Evolutionary conservation across 1,140 invertebrate species (phyloP), one percentile per base, ranked within the genome.

Genomic region (Maconellicoccus hirsutus): DNA sequence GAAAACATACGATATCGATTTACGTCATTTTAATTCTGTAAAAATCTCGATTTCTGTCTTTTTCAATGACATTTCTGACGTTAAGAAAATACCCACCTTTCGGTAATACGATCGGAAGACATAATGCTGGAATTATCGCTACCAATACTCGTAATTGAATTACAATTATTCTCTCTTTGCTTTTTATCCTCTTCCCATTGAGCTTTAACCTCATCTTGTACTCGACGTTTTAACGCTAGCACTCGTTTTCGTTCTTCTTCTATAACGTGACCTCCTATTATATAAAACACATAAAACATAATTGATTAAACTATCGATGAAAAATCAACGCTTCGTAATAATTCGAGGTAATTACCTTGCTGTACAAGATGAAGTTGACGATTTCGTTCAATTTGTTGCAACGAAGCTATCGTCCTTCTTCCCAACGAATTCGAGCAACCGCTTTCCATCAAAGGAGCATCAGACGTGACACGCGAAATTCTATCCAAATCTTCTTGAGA

Each of bases 331-430:
- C 33, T 7, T 7, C 42, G 2, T 16, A 52, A 52, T 52, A 52
- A 6, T 52, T 52, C 42, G 42, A 2, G 3, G 29, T 33, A 33
- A 33, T 6, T 33, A 93, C 92, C 92, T 89, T 94, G 91, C 79
- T 94, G 90, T 72, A 91, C 91, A 75, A 96, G 83, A 83, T 93
- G 87, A 73, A 91, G 82, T 76, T 93, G 87, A 61, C 92, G 82
- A 79, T 92, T 93, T 77, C 89, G 85, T 79, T 95, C 92, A 72
- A 95, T 92, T 82, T 94, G 92, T 79, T 89, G 88, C 29, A 95
- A 82, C 74, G 91, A 94, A 74, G 92, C 91, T 70, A 93, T 86
- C n/a, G 92, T 92, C 76, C 91, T 88, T 73, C 87, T 86, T 21
- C 91, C 90, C 59, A 91, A 81, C 33, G 87, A 87, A 59, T 75